phyloP scores from a whole-genome alignment of 2,888 invertebrate genomes.

The Esperia sulphurella region DNA sequence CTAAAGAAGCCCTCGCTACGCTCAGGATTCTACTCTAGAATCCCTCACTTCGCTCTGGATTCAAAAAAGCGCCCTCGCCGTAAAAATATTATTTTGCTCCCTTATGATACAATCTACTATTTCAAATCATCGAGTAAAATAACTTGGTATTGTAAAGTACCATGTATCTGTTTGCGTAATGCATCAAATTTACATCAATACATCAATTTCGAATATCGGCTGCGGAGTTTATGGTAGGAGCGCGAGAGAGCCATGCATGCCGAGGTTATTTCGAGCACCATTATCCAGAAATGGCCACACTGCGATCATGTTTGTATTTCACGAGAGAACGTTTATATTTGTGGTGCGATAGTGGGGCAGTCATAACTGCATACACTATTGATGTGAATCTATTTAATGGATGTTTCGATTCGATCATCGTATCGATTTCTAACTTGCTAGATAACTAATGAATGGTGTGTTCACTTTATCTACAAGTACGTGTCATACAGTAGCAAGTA shows the following conservation, averaged over 20 bases:
- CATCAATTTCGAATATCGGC: background rate
- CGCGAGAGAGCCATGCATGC: constrained; percentile 48
- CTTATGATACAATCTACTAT: no score
- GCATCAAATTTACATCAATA: background rate
- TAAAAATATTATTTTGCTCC: no score
- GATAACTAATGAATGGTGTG: background rate
- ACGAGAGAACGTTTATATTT: constrained; percentile 34
- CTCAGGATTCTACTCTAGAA: no score
- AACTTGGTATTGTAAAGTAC: no score
- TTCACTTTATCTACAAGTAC: no score
- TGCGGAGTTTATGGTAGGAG: constrained; percentile 2
- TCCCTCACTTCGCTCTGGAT: no score
- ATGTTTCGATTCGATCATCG: background rate
- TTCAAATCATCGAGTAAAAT: no score
- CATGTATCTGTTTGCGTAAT: no score
- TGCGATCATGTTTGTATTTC: constrained; percentile 60
- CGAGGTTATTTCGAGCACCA: constrained; percentile 67
- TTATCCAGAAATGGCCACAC: constrained; percentile 70
- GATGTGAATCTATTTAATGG: background rate
- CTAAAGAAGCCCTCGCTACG: no score
- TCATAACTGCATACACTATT: background rate
- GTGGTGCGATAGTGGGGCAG: constrained; percentile 1
- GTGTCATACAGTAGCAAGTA: no score
- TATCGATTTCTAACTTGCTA: background rate
- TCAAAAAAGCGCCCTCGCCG: no score